A percentile compares a stretch with the other conserved stretches of the same genome.
Conservation (phyloP, 2,113 vertebrate species). For the Ailurus styani region DNA sequence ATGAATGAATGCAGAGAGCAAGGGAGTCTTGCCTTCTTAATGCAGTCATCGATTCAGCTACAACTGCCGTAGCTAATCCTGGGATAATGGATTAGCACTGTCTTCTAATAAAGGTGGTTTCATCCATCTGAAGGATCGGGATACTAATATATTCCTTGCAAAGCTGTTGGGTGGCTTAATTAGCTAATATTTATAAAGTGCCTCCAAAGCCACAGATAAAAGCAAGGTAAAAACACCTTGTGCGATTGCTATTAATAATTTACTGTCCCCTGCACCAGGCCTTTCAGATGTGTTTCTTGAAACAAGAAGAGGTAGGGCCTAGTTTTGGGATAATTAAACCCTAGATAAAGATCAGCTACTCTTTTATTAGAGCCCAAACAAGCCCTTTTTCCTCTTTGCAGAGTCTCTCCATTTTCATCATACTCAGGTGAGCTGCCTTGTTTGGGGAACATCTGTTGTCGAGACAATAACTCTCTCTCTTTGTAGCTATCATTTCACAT, state of each 20-base stretch:
- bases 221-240: not conserved
- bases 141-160: constrained; percentile 2
- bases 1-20: not conserved
- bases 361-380: not conserved
- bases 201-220: constrained; percentile 45
- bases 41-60: not conserved
- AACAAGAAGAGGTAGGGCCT: not conserved
- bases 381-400: not conserved
- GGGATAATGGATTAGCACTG: not conserved
- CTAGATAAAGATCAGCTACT: not conserved
- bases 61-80: not conserved
- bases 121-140: constrained; percentile 12
- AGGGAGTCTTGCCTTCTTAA: not conserved
- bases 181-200: constrained; percentile 56
- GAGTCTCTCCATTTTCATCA: not conserved
- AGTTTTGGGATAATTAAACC: constrained; percentile 38
- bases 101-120: constrained; percentile 13
- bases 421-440: not conserved
- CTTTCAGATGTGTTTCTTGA: constrained; percentile 40
- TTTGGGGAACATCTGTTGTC: constrained; percentile 20
- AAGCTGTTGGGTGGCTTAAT: constrained; percentile 39
- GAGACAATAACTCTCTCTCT: constrained; percentile 20
- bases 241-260: constrained; percentile 15
- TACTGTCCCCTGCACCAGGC: not conserved
- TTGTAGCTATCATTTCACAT: not conserved